Evolutionary conservation across 1,140 invertebrate species (phyloP).

Genomic region (Archivesica marissinica): DNA sequence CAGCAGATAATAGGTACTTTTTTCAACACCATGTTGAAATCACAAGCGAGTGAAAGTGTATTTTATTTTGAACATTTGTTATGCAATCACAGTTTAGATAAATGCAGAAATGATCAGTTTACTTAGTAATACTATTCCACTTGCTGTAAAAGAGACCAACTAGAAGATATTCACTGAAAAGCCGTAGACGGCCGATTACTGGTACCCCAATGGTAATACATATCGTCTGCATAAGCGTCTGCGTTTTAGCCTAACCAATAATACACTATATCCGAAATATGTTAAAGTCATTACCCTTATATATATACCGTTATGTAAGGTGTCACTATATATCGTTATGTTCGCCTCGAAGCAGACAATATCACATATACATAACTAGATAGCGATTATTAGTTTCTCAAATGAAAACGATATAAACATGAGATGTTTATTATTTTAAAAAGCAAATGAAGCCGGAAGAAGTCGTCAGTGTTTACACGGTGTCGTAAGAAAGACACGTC

Average conservation of each 20-base stretch:
- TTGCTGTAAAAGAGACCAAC: too few relatives aligned
- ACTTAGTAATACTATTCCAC: too few relatives aligned
- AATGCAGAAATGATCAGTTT: too few relatives aligned
- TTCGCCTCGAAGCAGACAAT: neutral
- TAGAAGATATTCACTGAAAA: too few relatives aligned
- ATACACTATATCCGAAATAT: neutral
- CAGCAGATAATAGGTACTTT: too few relatives aligned
- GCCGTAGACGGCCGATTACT: too few relatives aligned
- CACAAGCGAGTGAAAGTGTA: too few relatives aligned
- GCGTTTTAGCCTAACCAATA: neutral
- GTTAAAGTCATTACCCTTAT: neutral
- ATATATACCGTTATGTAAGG: neutral
- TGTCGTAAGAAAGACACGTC: neutral
- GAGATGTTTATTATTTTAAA: neutral
- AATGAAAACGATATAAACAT: neutral
- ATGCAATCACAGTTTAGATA: too few relatives aligned
- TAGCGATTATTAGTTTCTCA: neutral
- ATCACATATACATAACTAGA: neutral
- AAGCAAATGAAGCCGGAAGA: neutral
- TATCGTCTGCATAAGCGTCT: too few relatives aligned
- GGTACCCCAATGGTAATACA: too few relatives aligned
- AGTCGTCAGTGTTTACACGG: constrained; percentile 25
- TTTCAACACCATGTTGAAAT: too few relatives aligned
- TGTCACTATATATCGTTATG: neutral
- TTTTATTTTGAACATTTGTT: too few relatives aligned